These are phyloP conservation scores for Rapana venosa DNA, from an alignment of 2,888 invertebrate genomes.

Conservation along the genomic window DNA sequence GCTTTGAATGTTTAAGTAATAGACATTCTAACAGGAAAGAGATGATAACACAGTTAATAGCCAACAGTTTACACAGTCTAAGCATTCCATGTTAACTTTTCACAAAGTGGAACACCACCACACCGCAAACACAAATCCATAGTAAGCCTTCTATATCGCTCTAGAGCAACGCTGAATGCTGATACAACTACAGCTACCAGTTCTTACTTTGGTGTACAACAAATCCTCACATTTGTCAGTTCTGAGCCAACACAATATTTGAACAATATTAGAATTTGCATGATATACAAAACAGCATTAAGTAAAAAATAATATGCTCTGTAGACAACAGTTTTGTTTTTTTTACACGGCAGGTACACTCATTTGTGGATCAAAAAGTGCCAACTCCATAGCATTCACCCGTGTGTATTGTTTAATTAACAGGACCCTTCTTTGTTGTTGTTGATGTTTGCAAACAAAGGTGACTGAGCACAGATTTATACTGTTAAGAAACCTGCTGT, in stretches of 20 bases:
- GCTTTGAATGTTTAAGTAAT: not conserved
- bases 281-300: not conserved
- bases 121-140: slow-evolving; percentile 23
- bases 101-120: slow-evolving; percentile 17
- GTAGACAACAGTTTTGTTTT: not conserved
- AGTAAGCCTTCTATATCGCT: not conserved
- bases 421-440: too few species aligned
- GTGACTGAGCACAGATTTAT: too few species aligned
- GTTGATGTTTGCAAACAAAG: too few species aligned
- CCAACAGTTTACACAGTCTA: slow-evolving; percentile 7
- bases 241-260: not conserved
- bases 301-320: not conserved
- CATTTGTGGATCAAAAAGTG: too few species aligned
- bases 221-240: not conserved
- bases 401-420: too few species aligned
- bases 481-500: too few species aligned
- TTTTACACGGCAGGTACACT: too few species aligned
- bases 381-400: too few species aligned
- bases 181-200: not conserved
- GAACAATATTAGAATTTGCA: not conserved
- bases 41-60: not conserved
- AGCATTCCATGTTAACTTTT: slow-evolving; percentile 16
- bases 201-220: not conserved
- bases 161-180: not conserved
- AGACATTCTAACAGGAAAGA: not conserved